A percentile compares a stretch with the other conserved stretches of the same genome.
Evolutionary conservation across 2,888 invertebrate species (phyloP).

Genomic region (Cataglyphis rosenhaueri): DNA sequence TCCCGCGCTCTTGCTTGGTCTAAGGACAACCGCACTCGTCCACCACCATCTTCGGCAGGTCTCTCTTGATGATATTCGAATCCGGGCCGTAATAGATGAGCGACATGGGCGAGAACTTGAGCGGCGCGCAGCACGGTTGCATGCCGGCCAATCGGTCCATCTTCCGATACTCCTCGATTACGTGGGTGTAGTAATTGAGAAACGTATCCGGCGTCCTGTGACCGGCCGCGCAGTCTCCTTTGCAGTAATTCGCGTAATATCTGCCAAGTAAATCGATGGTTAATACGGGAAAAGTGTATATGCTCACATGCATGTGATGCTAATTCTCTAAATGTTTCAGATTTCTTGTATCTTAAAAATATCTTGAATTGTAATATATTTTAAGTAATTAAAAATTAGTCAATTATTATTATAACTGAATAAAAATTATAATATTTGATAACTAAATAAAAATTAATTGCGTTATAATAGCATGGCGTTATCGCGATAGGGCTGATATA

Average conservation of each 20-base stretch:
- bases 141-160: slow-evolving; percentile 91
- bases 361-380: no score
- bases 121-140: slow-evolving; percentile 96
- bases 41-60: slow-evolving; percentile 98
- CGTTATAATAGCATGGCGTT: background rate
- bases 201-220: slow-evolving; percentile 93
- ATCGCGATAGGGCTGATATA: background rate
- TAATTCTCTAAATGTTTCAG: no score
- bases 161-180: slow-evolving; percentile 95
- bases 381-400: no score
- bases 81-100: slow-evolving; percentile 96
- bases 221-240: slow-evolving; percentile 93
- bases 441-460: background rate
- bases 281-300: background rate
- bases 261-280: slow-evolving; percentile 65
- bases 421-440: no score
- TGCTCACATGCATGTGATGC: no score
- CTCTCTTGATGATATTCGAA: slow-evolving; percentile 96
- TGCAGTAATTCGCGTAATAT: slow-evolving; percentile 97
- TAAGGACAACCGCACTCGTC: slow-evolving; percentile 98
- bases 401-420: no score
- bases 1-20: slow-evolving; percentile 32
- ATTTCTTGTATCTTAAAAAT: background rate
- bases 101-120: slow-evolving; percentile 96
- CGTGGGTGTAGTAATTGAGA: slow-evolving; percentile 95